A percentile compares a stretch with the other conserved stretches of the same genome.
Conservation (phyloP, 2,888 invertebrate species). For the Andrena bicolor region DNA sequence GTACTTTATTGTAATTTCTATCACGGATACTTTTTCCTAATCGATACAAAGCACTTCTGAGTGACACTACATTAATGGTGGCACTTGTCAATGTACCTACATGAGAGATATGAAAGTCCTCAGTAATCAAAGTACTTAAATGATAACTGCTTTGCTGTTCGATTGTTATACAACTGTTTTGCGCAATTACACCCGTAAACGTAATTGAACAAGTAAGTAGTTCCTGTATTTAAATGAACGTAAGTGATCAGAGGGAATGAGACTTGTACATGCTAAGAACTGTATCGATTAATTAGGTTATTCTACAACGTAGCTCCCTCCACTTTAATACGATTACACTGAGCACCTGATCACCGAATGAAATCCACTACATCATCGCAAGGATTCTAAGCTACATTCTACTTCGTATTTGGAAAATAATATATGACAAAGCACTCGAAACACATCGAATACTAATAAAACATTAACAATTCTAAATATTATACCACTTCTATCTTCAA, state of each 20-base stretch:
- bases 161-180: background rate
- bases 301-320: background rate
- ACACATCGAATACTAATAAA: too few relatives aligned
- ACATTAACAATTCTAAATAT: too few relatives aligned
- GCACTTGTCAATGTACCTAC: too few relatives aligned
- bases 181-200: background rate
- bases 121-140: background rate
- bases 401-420: too few relatives aligned
- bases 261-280: conserved; percentile 10
- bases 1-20: background rate
- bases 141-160: background rate
- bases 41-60: background rate
- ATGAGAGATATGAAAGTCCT: background rate
- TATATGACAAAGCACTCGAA: too few relatives aligned
- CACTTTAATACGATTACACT: background rate
- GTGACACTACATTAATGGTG: too few relatives aligned
- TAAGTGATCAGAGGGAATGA: conserved; percentile 22
- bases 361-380: background rate
- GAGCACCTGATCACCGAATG: background rate
- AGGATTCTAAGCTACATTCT: background rate
- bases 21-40: background rate
- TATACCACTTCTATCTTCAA: too few relatives aligned
- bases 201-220: conserved; percentile 29
- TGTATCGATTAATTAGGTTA: conserved; percentile 31
- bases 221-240: conserved; percentile 30